phyloP scores from a whole-genome alignment of 92 coral and sea anemone species.

The Paramuricea clavata region DNA sequence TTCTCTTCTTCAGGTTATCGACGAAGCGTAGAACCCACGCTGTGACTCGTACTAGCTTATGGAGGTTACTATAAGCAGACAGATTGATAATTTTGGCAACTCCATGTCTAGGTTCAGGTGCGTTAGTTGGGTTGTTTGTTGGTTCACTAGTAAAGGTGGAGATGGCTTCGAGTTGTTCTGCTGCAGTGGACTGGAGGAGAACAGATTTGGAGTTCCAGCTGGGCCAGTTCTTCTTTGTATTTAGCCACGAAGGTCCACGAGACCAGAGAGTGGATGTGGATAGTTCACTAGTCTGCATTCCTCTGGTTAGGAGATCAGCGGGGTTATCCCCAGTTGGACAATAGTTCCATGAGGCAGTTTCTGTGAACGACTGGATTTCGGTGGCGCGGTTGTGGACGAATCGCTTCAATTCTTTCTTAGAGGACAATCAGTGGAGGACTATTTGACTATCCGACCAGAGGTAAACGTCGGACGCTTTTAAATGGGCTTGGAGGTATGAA shows the following conservation, averaged over 20 bases:
- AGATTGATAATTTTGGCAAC: neutral
- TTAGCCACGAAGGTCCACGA: neutral
- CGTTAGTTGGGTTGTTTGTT: neutral
- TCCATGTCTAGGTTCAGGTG: neutral
- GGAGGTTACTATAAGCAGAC: neutral
- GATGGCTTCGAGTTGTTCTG: neutral
- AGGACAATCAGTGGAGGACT: neutral
- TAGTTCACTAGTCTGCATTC: neutral
- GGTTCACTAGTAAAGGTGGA: neutral
- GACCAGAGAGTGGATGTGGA: conserved; percentile 13
- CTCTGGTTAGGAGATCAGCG: conserved; percentile 15
- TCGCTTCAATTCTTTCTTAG: neutral
- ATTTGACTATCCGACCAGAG: conserved; percentile 19
- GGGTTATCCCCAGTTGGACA: conserved; percentile 20
- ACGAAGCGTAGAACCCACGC: conserved; percentile 26
- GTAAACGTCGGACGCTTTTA: neutral
- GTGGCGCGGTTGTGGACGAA: conserved; percentile 9
- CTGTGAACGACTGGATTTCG: neutral
- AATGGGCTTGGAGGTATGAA: neutral
- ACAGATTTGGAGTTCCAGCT: neutral
- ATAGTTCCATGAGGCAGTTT: neutral
- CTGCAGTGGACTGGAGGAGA: neutral
- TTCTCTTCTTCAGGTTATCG: neutral
- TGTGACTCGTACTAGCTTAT: neutral
- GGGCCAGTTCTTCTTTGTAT: neutral